These are phyloP conservation scores for Mycalesis mineus DNA, from an alignment of 2,888 invertebrate species.

Conservation along the genomic window DNA sequence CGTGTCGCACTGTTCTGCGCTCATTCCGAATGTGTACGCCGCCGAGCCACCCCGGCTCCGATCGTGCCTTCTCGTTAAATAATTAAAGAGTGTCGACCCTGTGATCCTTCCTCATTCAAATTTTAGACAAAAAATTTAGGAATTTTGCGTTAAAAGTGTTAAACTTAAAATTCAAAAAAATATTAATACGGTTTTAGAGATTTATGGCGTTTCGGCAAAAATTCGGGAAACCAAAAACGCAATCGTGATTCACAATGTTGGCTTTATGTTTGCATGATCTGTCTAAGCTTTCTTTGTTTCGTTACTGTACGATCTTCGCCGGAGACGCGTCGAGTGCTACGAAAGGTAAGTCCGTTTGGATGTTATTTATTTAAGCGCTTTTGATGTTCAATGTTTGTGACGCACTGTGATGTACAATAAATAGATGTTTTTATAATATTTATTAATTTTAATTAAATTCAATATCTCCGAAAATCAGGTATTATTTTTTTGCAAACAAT, in stretches of 20 bases:
- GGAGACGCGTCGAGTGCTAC: background rate
- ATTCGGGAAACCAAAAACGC: slow-evolving; percentile 6
- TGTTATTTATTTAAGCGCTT: slow-evolving; percentile 4
- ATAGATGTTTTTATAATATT: too few relatives aligned
- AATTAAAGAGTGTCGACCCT: slow-evolving; percentile 23
- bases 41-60: slow-evolving; percentile 29
- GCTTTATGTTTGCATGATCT: slow-evolving; percentile 39
- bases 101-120: slow-evolving; percentile 20
- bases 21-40: slow-evolving; percentile 39
- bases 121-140: slow-evolving; percentile 13
- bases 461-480: too few relatives aligned
- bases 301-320: slow-evolving; percentile 16
- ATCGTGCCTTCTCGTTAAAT: slow-evolving; percentile 16
- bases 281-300: slow-evolving; percentile 36
- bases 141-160: slow-evolving; percentile 14
- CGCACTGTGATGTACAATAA: background rate
- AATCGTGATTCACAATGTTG: slow-evolving; percentile 28
- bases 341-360: slow-evolving; percentile 23
- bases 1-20: slow-evolving; percentile 41
- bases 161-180: background rate
- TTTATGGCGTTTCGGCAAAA: slow-evolving; percentile 2
- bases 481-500: too few relatives aligned
- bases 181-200: background rate
- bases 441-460: too few relatives aligned
- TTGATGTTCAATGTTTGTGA: background rate